Evolutionary conservation across 2,888 invertebrate genomes (phyloP).

Genomic region (Apeira syringaria): DNA sequence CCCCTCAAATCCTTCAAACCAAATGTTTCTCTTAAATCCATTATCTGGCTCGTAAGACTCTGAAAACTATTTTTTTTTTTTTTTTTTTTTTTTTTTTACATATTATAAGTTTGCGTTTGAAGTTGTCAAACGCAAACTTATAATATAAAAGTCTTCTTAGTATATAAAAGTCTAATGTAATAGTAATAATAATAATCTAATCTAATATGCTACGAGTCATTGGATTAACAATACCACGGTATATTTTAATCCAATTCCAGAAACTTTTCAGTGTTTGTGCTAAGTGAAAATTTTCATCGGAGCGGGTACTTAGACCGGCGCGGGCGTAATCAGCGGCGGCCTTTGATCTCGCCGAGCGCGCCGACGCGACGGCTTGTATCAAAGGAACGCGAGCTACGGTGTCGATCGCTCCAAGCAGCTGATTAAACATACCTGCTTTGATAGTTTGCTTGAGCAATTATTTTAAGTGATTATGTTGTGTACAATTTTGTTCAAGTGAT

Average conservation of each 20-base stretch:
- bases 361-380: conserved; percentile 19
- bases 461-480: conserved; percentile 9
- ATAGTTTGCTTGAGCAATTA: conserved; percentile 16
- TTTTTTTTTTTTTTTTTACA: too few relatives aligned
- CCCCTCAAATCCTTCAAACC: too few relatives aligned
- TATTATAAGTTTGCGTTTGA: too few relatives aligned
- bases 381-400: conserved; percentile 21
- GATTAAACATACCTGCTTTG: conserved; percentile 28
- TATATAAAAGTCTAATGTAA: too few relatives aligned
- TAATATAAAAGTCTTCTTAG: too few relatives aligned
- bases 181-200: too few relatives aligned
- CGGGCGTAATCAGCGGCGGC: conserved; percentile 29
- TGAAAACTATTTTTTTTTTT: too few relatives aligned
- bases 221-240: background rate
- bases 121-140: too few relatives aligned
- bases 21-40: too few relatives aligned
- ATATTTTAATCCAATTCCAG: background rate
- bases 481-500: background rate
- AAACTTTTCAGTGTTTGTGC: conserved; percentile 20
- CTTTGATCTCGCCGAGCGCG: conserved; percentile 30
- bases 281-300: conserved; percentile 31
- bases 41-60: too few relatives aligned
- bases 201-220: too few relatives aligned
- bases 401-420: conserved; percentile 28
- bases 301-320: conserved; percentile 17